These are phyloP conservation scores for Argyresthia albistria DNA, from an alignment of 2,888 invertebrate species.

Conservation along the genomic window DNA sequence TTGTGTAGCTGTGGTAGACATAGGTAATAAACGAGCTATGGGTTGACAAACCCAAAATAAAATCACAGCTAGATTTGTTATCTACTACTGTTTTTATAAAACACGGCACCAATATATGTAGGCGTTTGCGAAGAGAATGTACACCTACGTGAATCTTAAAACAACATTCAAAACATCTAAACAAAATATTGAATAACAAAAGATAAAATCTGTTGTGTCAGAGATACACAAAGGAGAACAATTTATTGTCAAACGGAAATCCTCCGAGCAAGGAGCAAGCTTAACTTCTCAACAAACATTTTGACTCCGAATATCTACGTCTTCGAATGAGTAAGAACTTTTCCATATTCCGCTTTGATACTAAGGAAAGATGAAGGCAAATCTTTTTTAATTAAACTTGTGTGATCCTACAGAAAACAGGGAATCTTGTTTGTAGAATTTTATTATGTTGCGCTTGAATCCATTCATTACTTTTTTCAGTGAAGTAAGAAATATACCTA, in stretches of 20 bases:
- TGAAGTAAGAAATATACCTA: too few species aligned
- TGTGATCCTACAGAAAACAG: slow-evolving; percentile 30
- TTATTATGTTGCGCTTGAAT: neutral
- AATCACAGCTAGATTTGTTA: too few species aligned
- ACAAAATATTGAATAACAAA: neutral
- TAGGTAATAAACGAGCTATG: too few species aligned
- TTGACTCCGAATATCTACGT: slow-evolving; percentile 32
- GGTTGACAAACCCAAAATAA: too few species aligned
- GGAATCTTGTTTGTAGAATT: slow-evolving; percentile 2
- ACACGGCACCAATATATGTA: too few species aligned
- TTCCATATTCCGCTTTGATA: slow-evolving; percentile 23
- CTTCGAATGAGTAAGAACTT: slow-evolving; percentile 33
- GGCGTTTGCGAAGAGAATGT: too few species aligned
- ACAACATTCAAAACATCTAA: too few species aligned
- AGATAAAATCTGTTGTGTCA: neutral
- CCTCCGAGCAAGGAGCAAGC: slow-evolving; percentile 15
- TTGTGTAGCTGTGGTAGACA: too few species aligned
- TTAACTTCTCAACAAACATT: slow-evolving; percentile 22
- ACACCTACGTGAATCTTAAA: too few species aligned
- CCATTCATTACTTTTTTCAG: neutral
- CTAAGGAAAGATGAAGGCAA: slow-evolving; percentile 22
- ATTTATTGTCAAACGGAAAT: neutral
- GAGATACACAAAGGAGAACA: neutral
- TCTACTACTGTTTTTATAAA: too few species aligned
- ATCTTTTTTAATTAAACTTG: slow-evolving; percentile 53